phyloP scores from a whole-genome alignment of 92 coral and sea anemone genomes.

The Desmophyllum pertusum region DNA sequence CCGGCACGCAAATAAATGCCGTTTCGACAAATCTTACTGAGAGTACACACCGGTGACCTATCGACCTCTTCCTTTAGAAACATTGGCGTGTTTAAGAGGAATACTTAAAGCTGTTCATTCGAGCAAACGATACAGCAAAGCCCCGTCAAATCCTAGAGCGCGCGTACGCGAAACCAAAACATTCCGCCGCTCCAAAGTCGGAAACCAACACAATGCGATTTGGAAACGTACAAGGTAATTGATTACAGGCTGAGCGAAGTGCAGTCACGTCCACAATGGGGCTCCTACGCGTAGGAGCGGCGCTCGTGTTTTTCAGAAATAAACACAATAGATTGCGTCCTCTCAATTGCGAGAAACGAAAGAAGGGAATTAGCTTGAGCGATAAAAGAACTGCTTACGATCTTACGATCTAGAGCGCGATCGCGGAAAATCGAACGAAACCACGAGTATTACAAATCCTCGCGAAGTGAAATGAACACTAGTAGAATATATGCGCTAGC shows the following conservation, averaged over 20 bases:
- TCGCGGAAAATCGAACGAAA: conserved; percentile 12
- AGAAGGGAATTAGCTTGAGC: conserved; percentile 14
- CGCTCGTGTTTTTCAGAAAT: conserved; percentile 10
- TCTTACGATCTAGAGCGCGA: neutral
- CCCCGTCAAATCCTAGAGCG: conserved; percentile 4
- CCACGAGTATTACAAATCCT: conserved; percentile 9
- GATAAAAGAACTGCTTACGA: conserved; percentile 7
- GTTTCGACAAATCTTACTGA: conserved; percentile 58
- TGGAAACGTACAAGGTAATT: conserved; percentile 75
- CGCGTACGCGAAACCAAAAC: conserved; percentile 12
- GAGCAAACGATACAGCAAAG: conserved; percentile 25
- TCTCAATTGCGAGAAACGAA: neutral
- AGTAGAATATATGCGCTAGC: neutral
- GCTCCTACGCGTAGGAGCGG: neutral
- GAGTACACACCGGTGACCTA: conserved; percentile 82
- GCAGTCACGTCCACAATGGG: conserved; percentile 53
- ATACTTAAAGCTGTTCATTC: conserved; percentile 55
- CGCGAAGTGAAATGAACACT: conserved; percentile 41
- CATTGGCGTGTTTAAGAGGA: conserved; percentile 69
- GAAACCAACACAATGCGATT: conserved; percentile 56
- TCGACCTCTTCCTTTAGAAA: conserved; percentile 79
- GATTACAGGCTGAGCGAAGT: conserved; percentile 60
- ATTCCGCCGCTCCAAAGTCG: conserved; percentile 46
- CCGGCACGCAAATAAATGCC: conserved; percentile 83
- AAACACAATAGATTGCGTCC: conserved; percentile 13